Evolutionary conservation across 1,140 invertebrate species (phyloP).

Genomic region (Sitodiplosis mosellana): DNA sequence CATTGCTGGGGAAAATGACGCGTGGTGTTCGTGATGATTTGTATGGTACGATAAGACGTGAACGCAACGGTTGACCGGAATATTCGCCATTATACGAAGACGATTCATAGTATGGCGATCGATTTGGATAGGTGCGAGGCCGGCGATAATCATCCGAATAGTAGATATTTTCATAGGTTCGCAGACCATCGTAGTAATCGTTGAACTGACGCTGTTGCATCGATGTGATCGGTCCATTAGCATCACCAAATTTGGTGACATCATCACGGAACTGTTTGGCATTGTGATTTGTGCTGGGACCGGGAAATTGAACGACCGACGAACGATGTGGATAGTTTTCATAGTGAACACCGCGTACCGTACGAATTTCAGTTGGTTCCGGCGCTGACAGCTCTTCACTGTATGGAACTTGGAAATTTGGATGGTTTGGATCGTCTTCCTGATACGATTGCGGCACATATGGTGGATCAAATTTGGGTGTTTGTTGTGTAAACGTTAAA

Average conservation of each 20-base stretch:
- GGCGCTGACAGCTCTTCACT: conserved; percentile 13
- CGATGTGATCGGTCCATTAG: conserved; percentile 22
- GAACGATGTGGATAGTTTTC: neutral
- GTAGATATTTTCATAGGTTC: neutral
- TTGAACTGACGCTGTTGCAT: conserved; percentile 16
- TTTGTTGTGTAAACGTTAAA: conserved; percentile 15
- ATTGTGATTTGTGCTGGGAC: neutral
- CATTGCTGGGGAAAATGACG: conserved; percentile 32
- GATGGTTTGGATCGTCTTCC: conserved; percentile 21
- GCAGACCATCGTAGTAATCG: conserved; percentile 3
- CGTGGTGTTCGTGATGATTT: conserved; percentile 30
- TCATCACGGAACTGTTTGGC: conserved; percentile 20
- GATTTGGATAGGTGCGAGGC: conserved; percentile 13
- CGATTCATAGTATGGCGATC: conserved; percentile 15
- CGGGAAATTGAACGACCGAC: neutral
- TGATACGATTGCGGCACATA: conserved; percentile 22
- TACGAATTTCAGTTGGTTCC: conserved; percentile 11
- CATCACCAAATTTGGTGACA: conserved; percentile 23
- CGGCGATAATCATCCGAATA: conserved; percentile 7
- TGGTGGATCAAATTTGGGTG: conserved; percentile 9
- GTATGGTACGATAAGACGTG: conserved; percentile 17
- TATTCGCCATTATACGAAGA: conserved; percentile 5
- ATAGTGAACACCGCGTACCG: conserved; percentile 9
- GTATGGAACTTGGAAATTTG: conserved; percentile 10
- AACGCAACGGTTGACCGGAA: conserved; percentile 14